Percentiles rank a stretch among this genome's conserved stretches.
These are phyloP conservation scores for Nomada ferruginata DNA, from an alignment of 2,888 invertebrate genomes.

Conservation along the genomic window DNA sequence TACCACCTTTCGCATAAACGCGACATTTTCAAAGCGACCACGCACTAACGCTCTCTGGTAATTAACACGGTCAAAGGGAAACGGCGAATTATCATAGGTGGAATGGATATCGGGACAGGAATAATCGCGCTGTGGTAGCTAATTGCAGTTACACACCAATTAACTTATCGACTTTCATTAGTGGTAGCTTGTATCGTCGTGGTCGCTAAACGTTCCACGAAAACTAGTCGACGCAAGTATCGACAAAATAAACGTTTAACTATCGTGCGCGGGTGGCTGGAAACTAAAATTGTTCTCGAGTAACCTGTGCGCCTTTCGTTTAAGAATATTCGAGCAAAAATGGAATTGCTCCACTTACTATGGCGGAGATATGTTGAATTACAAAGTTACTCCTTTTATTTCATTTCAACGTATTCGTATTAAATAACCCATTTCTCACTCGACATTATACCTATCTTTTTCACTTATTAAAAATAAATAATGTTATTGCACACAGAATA, in stretches of 20 bases:
- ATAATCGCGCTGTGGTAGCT: constrained; percentile 63
- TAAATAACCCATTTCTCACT: no score
- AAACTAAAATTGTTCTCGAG: neutral
- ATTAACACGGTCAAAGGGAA: constrained; percentile 65
- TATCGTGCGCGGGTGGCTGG: neutral
- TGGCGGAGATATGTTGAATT: no score
- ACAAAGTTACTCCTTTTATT: no score
- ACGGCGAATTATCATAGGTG: constrained; percentile 64
- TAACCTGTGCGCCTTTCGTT: neutral
- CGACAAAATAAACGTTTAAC: constrained; percentile 13
- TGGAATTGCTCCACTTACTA: neutral
- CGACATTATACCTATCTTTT: no score
- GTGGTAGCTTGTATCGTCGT: constrained; percentile 38
- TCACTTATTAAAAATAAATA: no score
- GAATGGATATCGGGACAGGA: constrained; percentile 58
- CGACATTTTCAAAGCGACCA: constrained; percentile 24
- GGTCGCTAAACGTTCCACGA: constrained; percentile 42
- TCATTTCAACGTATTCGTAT: no score
- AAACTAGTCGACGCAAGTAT: constrained; percentile 37
- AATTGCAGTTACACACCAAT: constrained; percentile 67
- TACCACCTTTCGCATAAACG: neutral
- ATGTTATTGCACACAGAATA: no score
- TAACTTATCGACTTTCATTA: constrained; percentile 66
- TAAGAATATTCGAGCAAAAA: neutral
- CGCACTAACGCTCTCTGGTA: constrained; percentile 32